Percentiles rank a stretch among this genome's conserved stretches.
These are phyloP conservation scores for Galerucella pusilla DNA, from an alignment of 2,888 invertebrate species.

Conservation along the genomic window DNA sequence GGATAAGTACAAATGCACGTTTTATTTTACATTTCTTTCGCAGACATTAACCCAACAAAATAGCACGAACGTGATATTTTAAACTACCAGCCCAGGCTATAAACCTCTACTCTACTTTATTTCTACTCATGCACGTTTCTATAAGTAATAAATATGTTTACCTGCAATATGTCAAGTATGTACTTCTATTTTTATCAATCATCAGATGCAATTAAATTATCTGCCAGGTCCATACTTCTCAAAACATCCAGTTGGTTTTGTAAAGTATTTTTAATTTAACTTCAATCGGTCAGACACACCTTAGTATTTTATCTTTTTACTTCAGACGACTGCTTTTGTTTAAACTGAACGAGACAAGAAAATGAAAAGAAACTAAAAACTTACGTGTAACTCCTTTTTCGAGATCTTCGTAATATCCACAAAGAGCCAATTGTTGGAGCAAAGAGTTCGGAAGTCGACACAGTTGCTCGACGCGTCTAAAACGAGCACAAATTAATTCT, in stretches of 20 bases:
- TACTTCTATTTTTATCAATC: no score
- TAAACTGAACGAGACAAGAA: background rate
- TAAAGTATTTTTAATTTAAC: slow-evolving; percentile 5
- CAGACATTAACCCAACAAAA: no score
- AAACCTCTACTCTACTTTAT: no score
- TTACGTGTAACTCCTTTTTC: slow-evolving; percentile 82
- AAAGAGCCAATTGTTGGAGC: slow-evolving; percentile 78
- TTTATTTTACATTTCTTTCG: no score
- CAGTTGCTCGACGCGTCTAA: slow-evolving; percentile 73
- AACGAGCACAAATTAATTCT: slow-evolving; percentile 76
- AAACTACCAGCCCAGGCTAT: no score
- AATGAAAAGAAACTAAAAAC: slow-evolving; percentile 57
- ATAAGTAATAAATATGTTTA: no score
- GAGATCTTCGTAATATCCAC: slow-evolving; percentile 81
- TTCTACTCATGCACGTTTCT: no score
- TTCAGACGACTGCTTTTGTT: background rate
- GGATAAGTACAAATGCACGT: no score
- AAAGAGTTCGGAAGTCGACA: slow-evolving; percentile 75
- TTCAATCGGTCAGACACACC: background rate
- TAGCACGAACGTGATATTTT: no score
- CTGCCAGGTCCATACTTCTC: no score
- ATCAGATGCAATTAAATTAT: no score
- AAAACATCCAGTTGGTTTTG: background rate
- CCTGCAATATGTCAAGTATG: no score
- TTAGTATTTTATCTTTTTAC: background rate